Base-by-base conservation (phyloP, 2,797 vertebrate species). In the Phoxinus dragarum region DNA sequence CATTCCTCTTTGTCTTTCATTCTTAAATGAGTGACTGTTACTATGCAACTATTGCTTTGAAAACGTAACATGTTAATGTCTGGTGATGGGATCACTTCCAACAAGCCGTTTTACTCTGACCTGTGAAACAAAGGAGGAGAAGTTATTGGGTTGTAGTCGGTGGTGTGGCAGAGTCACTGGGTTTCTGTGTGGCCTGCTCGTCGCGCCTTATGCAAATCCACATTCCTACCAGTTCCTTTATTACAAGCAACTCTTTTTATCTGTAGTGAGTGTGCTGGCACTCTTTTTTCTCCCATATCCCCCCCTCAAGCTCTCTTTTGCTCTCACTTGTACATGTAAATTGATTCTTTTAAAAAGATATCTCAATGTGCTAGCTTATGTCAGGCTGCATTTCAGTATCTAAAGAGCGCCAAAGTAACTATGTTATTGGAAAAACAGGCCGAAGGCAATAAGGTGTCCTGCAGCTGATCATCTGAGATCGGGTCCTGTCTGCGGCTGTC, bases 11-110 rank as follows among this genome's bases (percentile, higher is more conserved):
- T 66, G 75, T 90, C 91, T 91, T 93, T 94, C 88, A 91, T 88
- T 91, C 77, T 56, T 90, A 92, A 90, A 89, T 88, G 86, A 90
- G 90, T 91, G 92, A 91, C 87, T 90, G 90, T 91, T 92, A 86
- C 93, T 89, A 91, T 91, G 92, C 92, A 94, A 91, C 90, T 31
- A 88, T 92, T 92, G 91, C 83, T 91, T 89, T 88, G 91, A 92
- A 92, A 91, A 90, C 90, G 91, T 88, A 42, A 73, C 78, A 68
- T 38, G 44, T 49, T 72, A 19, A 72, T 59, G 74, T 67, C 80
- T 74, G 23, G 47, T 38, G 66, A 17, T 1, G 64, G 34, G 44
- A 67, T 67, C 36, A 49, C 27, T 56, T 68, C 71, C 76, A 68
- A 73, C 42, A 11, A 73, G 67, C 54, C 3, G 10, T 64, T 81